Percentiles rank a stretch among this genome's conserved stretches.
phyloP scores from a whole-genome alignment of 2,797 vertebrate species.

The Gadopsis bispinosus region DNA sequence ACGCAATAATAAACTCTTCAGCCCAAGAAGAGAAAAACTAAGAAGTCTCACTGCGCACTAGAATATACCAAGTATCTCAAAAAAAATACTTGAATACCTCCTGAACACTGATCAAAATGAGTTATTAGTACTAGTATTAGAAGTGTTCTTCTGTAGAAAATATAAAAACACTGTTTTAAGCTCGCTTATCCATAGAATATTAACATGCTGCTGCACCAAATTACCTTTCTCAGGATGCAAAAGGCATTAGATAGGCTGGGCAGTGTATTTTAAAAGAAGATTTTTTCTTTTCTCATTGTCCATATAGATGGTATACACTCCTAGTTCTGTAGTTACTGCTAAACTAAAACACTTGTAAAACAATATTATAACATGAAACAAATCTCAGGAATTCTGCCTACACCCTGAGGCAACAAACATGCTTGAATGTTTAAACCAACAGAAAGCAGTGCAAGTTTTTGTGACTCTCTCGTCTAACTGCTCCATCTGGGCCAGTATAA shows the following conservation, averaged over 20 bases:
- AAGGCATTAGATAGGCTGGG: too few species aligned
- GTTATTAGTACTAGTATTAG: too few species aligned
- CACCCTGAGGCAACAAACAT: not conserved
- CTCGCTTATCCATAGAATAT: not conserved
- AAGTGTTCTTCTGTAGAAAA: not conserved
- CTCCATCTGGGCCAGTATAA: not conserved
- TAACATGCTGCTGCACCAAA: not conserved
- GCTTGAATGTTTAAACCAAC: not conserved
- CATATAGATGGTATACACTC: not conserved
- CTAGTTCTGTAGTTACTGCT: not conserved
- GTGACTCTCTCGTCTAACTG: not conserved
- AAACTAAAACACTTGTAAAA: not conserved
- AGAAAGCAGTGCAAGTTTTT: not conserved
- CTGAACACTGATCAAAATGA: not conserved
- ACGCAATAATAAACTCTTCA: not conserved
- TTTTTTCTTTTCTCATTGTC: not conserved
- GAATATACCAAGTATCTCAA: not conserved
- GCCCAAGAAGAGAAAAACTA: not conserved
- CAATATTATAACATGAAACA: too few species aligned
- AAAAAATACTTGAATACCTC: not conserved
- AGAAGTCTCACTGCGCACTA: slow-evolving; percentile 26
- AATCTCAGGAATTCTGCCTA: too few species aligned
- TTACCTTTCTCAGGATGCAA: not conserved
- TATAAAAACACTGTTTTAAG: not conserved
- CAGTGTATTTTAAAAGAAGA: not conserved